Percentiles rank a stretch among this genome's conserved stretches.
These are phyloP conservation scores for Schlechtendalia chinensis DNA, from an alignment of 1,140 invertebrate species.

Conservation along the genomic window DNA sequence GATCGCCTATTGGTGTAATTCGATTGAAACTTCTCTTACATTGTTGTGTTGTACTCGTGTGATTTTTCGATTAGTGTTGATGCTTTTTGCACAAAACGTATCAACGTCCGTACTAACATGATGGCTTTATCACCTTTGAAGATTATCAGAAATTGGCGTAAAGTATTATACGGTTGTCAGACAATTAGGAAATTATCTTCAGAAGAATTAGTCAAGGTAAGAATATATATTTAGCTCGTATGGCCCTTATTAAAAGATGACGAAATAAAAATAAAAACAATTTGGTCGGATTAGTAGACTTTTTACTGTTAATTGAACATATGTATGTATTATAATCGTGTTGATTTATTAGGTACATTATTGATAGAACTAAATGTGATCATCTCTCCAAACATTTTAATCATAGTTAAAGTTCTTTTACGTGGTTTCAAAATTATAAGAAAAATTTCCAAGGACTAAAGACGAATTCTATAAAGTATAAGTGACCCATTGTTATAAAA, in stretches of 20 bases:
- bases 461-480: too few species aligned
- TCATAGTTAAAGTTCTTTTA: too few species aligned
- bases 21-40: background rate
- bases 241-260: too few species aligned
- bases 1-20: background rate
- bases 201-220: conserved; percentile 60
- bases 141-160: conserved; percentile 53
- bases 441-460: too few species aligned
- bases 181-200: conserved; percentile 54
- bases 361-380: too few species aligned
- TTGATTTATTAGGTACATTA: background rate
- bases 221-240: background rate
- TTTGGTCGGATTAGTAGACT: background rate
- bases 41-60: conserved; percentile 17
- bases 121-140: conserved; percentile 50
- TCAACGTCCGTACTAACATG: conserved; percentile 28
- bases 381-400: too few species aligned
- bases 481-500: too few species aligned
- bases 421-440: too few species aligned
- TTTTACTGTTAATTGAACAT: background rate
- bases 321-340: background rate
- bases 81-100: conserved; percentile 25
- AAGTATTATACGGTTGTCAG: conserved; percentile 53
- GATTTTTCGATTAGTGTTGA: conserved; percentile 32
- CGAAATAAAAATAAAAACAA: too few species aligned